Evolutionary conservation across 2,113 vertebrate genomes (phyloP).

Genomic region (Sylvietta virens): DNA sequence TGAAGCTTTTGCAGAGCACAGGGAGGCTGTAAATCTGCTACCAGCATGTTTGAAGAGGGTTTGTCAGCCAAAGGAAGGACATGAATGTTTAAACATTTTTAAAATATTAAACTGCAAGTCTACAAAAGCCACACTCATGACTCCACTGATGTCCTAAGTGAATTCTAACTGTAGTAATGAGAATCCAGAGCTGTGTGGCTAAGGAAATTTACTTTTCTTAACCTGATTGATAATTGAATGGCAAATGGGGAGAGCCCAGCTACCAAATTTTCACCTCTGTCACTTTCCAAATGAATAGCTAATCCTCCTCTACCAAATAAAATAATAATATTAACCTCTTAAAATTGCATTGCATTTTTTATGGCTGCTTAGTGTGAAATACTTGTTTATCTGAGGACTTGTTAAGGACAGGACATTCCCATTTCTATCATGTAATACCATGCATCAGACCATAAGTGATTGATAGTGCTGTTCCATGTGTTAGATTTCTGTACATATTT

Average conservation of each 20-base stretch:
- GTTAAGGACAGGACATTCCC: not conserved
- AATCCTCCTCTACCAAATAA: not conserved
- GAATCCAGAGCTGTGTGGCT: not conserved
- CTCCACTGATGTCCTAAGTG: not conserved
- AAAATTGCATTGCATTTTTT: not conserved
- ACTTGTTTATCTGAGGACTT: not conserved
- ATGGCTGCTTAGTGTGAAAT: not conserved
- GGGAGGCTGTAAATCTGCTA: not conserved
- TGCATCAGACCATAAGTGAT: too few relatives aligned
- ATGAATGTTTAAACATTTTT: constrained; percentile 13
- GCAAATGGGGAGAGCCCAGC: not conserved
- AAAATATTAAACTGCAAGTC: not conserved
- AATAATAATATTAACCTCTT: not conserved
- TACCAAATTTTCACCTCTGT: not conserved
- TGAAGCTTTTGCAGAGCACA: not conserved
- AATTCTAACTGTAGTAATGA: not conserved
- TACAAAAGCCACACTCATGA: not conserved
- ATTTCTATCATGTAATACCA: not conserved
- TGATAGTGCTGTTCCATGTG: not conserved
- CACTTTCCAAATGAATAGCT: not conserved
- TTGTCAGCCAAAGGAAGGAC: not conserved
- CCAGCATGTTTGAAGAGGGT: not conserved
- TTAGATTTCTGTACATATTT: not conserved
- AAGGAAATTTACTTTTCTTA: not conserved
- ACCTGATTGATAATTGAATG: not conserved